Conservation (phyloP, 2,113 vertebrate genomes). For the Capreolus pygargus region DNA sequence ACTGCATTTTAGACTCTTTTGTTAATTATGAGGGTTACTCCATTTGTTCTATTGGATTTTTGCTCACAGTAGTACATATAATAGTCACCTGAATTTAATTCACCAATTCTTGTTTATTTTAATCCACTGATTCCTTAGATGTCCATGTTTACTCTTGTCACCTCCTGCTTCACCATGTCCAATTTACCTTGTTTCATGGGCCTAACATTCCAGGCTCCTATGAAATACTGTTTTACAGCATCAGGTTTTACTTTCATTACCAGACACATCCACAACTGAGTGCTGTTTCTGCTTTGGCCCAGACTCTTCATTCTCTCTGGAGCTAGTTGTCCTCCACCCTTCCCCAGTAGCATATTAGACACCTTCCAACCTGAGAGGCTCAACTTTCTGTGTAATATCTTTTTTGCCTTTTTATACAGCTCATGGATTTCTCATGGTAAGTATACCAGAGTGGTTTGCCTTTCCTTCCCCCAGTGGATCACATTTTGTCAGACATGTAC, state of each 20-base stretch:
- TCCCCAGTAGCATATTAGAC: not conserved
- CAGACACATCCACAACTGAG: not conserved
- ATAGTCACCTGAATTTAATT: not conserved
- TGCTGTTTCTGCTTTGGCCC: not conserved
- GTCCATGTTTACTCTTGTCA: not conserved
- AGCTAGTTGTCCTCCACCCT: fast-evolving
- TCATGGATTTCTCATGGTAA: not conserved
- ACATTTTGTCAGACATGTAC: not conserved
- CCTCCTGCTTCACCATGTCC: not conserved
- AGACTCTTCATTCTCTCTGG: not conserved
- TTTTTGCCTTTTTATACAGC: not conserved
- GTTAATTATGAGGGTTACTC: not conserved
- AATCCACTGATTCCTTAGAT: not conserved
- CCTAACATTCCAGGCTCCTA: not conserved
- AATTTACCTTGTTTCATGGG: not conserved
- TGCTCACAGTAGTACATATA: not conserved
- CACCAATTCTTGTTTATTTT: not conserved
- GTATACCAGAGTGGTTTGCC: not conserved
- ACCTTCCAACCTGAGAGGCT: not conserved
- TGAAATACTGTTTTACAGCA: not conserved
- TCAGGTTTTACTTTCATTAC: not conserved
- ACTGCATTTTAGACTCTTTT: not conserved
- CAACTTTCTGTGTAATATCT: not conserved
- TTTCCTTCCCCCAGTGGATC: not conserved
- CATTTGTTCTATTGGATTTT: not conserved